Percentiles rank a stretch among this genome's conserved stretches.
Conservation (phyloP, 2,888 invertebrate species). For the Ceramica pisi region DNA sequence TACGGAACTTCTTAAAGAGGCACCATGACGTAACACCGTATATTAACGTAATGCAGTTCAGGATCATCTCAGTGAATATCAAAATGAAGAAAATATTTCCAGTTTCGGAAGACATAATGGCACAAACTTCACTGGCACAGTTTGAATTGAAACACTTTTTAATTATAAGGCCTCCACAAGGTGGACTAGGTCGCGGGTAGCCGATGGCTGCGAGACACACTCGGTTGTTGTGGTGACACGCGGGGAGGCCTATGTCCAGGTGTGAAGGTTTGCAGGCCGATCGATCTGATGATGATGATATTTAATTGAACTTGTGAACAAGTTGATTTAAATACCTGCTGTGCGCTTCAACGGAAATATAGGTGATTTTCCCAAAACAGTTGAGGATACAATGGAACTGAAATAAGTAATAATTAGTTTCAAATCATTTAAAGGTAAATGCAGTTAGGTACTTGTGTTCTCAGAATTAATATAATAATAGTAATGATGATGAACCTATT, state of each 20-base stretch:
- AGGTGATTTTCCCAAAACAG: neutral
- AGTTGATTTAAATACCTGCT: too few relatives aligned
- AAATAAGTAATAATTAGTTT: neutral
- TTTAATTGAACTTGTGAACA: neutral
- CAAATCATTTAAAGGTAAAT: neutral
- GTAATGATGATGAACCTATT: too few relatives aligned
- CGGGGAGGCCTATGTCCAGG: too few relatives aligned
- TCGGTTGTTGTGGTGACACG: too few relatives aligned
- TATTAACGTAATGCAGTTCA: neutral
- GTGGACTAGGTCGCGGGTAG: too few relatives aligned
- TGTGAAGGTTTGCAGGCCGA: too few relatives aligned
- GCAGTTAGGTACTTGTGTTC: neutral
- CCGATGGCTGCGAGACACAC: too few relatives aligned
- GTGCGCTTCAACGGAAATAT: neutral
- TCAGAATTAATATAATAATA: neutral
- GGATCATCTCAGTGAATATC: neutral
- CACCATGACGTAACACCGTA: constrained; percentile 21
- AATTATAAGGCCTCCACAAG: too few relatives aligned
- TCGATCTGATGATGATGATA: too few relatives aligned
- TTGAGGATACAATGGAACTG: neutral
- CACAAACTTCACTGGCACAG: neutral
- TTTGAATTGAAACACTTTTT: too few relatives aligned
- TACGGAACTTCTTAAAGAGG: constrained; percentile 1
- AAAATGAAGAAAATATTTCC: neutral
- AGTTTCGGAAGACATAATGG: neutral